Conservation (phyloP, 64 coral and sea anemone genomes). For the Montipora foliosa region DNA sequence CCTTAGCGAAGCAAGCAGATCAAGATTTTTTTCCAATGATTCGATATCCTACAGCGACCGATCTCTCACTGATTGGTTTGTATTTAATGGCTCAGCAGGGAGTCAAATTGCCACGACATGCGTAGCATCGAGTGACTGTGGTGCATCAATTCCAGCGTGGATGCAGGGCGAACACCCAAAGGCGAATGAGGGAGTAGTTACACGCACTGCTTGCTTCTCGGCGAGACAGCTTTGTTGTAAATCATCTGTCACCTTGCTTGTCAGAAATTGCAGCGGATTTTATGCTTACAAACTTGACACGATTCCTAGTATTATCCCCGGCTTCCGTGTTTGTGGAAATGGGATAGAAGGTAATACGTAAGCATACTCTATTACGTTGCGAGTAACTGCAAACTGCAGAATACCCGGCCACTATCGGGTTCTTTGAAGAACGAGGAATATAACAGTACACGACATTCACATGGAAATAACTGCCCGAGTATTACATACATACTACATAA, state of each 20-base stretch:
- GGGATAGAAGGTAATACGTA: constrained; percentile 18
- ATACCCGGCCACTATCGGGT: too few species aligned
- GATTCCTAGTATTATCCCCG: neutral
- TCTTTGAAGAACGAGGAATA: too few species aligned
- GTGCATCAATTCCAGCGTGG: constrained; percentile 51
- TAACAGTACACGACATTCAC: too few species aligned
- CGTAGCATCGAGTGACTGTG: constrained; percentile 18
- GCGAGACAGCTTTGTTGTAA: constrained; percentile 41
- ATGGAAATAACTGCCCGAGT: too few species aligned
- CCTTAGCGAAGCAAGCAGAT: neutral
- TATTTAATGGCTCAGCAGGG: constrained; percentile 60
- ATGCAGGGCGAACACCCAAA: constrained; percentile 45
- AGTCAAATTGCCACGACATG: constrained; percentile 52
- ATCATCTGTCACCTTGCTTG: neutral
- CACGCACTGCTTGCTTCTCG: constrained; percentile 20
- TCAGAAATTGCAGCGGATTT: constrained; percentile 56
- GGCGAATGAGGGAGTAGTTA: constrained; percentile 22
- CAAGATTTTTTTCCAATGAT: neutral
- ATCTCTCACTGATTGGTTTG: constrained; percentile 37
- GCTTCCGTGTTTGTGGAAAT: constrained; percentile 47
- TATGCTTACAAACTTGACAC: constrained; percentile 45
- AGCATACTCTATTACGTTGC: too few species aligned
- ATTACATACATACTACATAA: too few species aligned
- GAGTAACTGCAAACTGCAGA: too few species aligned
- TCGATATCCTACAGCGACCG: neutral